phyloP scores from a whole-genome alignment of 1,140 invertebrate genomes.

The Pseudomyrmex flavicornis region DNA sequence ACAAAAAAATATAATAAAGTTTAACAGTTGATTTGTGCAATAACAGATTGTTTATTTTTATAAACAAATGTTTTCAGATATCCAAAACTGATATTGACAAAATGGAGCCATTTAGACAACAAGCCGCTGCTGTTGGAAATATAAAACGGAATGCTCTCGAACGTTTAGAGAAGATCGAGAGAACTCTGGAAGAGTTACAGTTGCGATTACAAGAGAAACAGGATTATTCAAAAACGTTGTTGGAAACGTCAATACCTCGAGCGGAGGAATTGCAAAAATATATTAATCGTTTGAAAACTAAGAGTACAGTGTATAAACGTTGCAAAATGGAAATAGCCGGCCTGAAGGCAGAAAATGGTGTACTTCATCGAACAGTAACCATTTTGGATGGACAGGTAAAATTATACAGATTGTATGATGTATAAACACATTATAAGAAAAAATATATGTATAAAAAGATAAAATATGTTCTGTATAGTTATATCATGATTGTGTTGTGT shows the following conservation, averaged over 20 bases:
- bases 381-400: conserved; percentile 84
- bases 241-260: conserved; percentile 88
- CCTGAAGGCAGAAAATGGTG: conserved; percentile 89
- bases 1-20: neutral
- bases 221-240: conserved; percentile 83
- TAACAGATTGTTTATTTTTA: conserved; percentile 77
- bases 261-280: conserved; percentile 95
- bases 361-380: conserved; percentile 88
- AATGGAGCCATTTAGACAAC: conserved; percentile 93
- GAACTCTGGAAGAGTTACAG: conserved; percentile 87
- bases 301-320: conserved; percentile 92
- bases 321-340: conserved; percentile 90
- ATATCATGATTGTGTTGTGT: neutral
- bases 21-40: conserved; percentile 62
- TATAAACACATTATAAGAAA: too few species aligned
- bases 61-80: conserved; percentile 74
- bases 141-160: conserved; percentile 92
- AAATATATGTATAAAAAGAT: neutral
- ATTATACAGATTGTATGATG: neutral
- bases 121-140: conserved; percentile 91
- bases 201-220: conserved; percentile 85
- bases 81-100: conserved; percentile 88
- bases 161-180: conserved; percentile 88
- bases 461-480: neutral
- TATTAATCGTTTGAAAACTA: conserved; percentile 91